These are phyloP conservation scores for Tetramorium bicarinatum DNA, from an alignment of 2,888 invertebrate genomes.

Conservation along the genomic window DNA sequence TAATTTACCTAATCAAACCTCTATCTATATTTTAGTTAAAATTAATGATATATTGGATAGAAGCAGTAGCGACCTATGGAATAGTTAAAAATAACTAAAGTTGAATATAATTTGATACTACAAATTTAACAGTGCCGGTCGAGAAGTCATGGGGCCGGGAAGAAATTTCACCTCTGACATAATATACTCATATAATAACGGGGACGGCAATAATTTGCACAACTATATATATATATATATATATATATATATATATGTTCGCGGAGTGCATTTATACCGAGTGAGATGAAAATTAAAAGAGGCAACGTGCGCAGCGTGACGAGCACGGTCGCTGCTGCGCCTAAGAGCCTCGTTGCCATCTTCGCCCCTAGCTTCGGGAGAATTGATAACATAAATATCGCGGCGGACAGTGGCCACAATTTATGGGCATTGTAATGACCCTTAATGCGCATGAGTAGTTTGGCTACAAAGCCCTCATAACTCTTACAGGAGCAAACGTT, in stretches of 20 bases:
- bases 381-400: slow-evolving; percentile 85
- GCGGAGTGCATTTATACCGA: slow-evolving; percentile 4
- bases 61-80: no score
- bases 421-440: slow-evolving; percentile 85
- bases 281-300: slow-evolving; percentile 42
- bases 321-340: slow-evolving; percentile 18
- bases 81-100: no score
- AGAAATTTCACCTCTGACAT: not conserved
- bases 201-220: slow-evolving; percentile 28
- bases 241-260: slow-evolving; percentile 28
- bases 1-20: no score
- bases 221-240: not conserved
- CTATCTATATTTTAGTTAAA: no score
- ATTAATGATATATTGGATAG: no score
- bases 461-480: slow-evolving; percentile 83
- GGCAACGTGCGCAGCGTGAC: slow-evolving; percentile 31
- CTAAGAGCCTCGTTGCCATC: slow-evolving; percentile 58
- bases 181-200: slow-evolving; percentile 11
- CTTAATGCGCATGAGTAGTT: slow-evolving; percentile 85
- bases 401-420: slow-evolving; percentile 82
- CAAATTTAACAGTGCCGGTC: not conserved
- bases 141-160: not conserved
- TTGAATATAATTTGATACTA: no score
- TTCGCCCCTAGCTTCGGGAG: slow-evolving; percentile 66
- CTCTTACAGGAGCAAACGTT: slow-evolving; percentile 79